Evolutionary conservation across 35 echinoderm and acorn worm genomes (phyloP), one percentile per base, ranked within the genome.

Genomic region (Heliocidaris erythrogramma): DNA sequence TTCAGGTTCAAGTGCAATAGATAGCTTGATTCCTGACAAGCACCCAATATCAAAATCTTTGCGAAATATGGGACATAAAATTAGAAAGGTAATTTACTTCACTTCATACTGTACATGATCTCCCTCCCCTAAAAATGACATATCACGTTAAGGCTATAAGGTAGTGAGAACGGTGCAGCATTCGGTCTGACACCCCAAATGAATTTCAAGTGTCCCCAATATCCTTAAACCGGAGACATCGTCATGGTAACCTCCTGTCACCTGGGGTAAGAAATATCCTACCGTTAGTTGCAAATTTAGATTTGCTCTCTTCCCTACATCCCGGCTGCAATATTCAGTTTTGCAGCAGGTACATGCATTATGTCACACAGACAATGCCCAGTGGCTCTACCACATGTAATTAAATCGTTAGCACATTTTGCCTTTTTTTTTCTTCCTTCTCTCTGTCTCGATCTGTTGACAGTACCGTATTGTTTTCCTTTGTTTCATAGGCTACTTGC

Each of bases 401-500:
- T 89, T 89, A 89, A 89, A 89, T 89, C 87, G 47, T 89, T 89
- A 89, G 31, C 87, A 89, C 87, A 32, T 48, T 18, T 89, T 89
- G 17, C 31, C 31, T 89, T 89, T 48, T 89, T 42, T 42, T n/a
- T 48, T 42, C 87, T 48, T 48, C 18, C 27, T 24, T n/a, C 65
- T 18, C 18, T 78, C 65, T 78, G 65, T 78, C 65, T 78, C 6
- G 65, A 18, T 18, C 65, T 78, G 65, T 78, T 27, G 65, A n/a
- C 27, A n/a, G 87, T 14, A 89, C 87, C 87, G 13, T 32, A 8
- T 89, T 32, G 31, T 89, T 42, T 48, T 24, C 29, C 31, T 32
- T 89, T 89, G 87, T 89, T 89, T 32, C 10, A 32, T 12, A 5
- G 87, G 29, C 87, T 32, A 89, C 87, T 89, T 48, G 87, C 87